phyloP scores from a whole-genome alignment of 2,113 vertebrate species.

The Syngnathus typhle region DNA sequence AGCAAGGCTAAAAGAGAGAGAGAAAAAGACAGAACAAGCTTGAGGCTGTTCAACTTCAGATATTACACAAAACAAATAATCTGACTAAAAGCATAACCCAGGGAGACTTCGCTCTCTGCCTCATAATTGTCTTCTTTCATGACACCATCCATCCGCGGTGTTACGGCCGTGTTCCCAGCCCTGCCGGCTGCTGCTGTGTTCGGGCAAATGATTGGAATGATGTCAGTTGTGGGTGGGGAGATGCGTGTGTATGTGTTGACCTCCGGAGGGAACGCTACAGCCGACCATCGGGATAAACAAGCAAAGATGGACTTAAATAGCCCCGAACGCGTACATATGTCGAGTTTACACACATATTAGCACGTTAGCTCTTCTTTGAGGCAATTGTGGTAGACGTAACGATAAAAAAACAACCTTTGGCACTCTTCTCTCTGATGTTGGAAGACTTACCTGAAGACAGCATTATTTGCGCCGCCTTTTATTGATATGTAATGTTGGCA shows the following conservation, averaged over 20 bases:
- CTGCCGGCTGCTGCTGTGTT: constrained; percentile 65
- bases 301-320: constrained; percentile 50
- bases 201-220: constrained; percentile 58
- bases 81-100: constrained; percentile 73
- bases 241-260: constrained; percentile 50
- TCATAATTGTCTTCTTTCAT: constrained; percentile 76
- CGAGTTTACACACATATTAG: constrained; percentile 13
- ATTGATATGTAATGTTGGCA: constrained; percentile 60
- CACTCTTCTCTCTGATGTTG: constrained; percentile 60
- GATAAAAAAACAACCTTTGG: constrained; percentile 70
- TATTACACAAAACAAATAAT: constrained; percentile 75
- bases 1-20: constrained; percentile 14
- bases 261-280: constrained; percentile 65
- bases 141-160: constrained; percentile 73
- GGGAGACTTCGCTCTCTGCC: constrained; percentile 69
- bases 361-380: constrained; percentile 63
- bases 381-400: constrained; percentile 66
- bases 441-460: constrained; percentile 66
- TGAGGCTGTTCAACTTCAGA: constrained; percentile 74
- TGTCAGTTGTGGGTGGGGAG: constrained; percentile 40
- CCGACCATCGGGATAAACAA: constrained; percentile 63
- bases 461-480: constrained; percentile 48
- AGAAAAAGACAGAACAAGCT: constrained; percentile 54
- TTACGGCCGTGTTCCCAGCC: constrained; percentile 67
- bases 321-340: constrained; percentile 17